Evolutionary conservation across 2,888 invertebrate genomes (phyloP).

Genomic region (Dorcus parallelipipedus): DNA sequence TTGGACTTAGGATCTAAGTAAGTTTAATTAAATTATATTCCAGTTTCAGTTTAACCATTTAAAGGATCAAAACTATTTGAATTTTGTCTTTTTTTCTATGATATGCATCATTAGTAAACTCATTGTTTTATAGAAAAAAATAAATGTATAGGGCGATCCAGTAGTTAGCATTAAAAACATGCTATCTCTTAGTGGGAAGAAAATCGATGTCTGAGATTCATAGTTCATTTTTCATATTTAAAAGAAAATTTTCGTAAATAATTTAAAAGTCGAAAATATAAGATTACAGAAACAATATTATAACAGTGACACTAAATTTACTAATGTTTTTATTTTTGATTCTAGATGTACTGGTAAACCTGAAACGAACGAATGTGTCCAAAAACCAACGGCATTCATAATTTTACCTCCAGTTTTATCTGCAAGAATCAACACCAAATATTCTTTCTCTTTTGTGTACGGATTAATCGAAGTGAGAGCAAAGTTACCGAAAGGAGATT

Average conservation of each 20-base stretch:
- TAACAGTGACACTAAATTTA: neutral
- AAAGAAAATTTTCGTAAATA: no score
- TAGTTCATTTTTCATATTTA: no score
- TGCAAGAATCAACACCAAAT: conserved; percentile 60
- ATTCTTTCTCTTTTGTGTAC: conserved; percentile 64
- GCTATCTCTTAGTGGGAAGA: no score
- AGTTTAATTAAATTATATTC: conserved; percentile 6
- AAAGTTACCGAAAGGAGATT: conserved; percentile 71
- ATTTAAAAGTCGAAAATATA: no score
- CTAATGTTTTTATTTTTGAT: neutral
- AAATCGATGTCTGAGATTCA: no score
- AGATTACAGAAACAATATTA: no score
- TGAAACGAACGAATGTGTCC: conserved; percentile 46
- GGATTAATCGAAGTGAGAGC: conserved; percentile 68
- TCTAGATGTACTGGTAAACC: conserved; percentile 47
- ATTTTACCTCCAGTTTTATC: conserved; percentile 69
- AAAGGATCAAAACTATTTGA: neutral
- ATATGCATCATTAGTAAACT: no score
- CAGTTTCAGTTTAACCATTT: no score
- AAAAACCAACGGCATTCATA: conserved; percentile 50
- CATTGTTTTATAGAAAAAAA: no score
- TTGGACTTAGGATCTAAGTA: conserved; percentile 41
- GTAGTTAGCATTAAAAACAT: no score
- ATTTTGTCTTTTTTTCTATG: neutral
- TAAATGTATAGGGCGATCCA: no score